Base-by-base conservation (phyloP, 2,888 invertebrate species). In the Smittia sp. region DNA sequence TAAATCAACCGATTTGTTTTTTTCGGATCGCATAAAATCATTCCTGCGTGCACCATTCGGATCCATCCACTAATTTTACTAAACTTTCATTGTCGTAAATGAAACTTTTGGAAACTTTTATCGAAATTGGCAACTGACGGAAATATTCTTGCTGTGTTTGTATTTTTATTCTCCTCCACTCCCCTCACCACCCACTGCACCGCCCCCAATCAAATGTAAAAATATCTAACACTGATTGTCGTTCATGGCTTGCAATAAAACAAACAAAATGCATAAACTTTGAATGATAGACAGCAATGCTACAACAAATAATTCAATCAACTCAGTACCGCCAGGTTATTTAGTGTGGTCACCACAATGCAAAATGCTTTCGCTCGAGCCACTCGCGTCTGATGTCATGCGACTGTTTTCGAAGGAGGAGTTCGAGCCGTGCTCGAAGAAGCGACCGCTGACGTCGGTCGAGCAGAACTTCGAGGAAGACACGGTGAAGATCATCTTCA, bases 351-450 rank as follows among this genome's bases (percentile, higher is more conserved):
- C 85, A 78, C 82, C 86, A 46, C 85, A 84, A 78, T 90, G 90
- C 77, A 85, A 85, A 78, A 89, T 90, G 78, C 84, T 86, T 15
- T 85, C 88, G 75, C 77, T 87, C 74, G 85, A 88, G 78, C 85
- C 88, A 3, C 86, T 87, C 76, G 86, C 87, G 74, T 77, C 78
- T 4, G 85, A 86, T 75, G 83, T 86, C 13, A 84, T 83, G 79
- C 80, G 82, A 74, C 85, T 85, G 75, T 85, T 86, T 75, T 83
- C 83, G 58, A 83, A 84, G 24, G 81, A 83, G 74, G 83, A 84
- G 74, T 87, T 86, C 76, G 84, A 85, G 75, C 76, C 84, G 0
- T 89, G 89, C 77, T 80, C 83, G 6, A 80, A 77, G 24, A 76
- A 75, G 0, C 75, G 78, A 1, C 81, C 82, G 0, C 76, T 82